phyloP scores from a whole-genome alignment of 2,797 vertebrate genomes.

The Oreochromis mossambicus region DNA sequence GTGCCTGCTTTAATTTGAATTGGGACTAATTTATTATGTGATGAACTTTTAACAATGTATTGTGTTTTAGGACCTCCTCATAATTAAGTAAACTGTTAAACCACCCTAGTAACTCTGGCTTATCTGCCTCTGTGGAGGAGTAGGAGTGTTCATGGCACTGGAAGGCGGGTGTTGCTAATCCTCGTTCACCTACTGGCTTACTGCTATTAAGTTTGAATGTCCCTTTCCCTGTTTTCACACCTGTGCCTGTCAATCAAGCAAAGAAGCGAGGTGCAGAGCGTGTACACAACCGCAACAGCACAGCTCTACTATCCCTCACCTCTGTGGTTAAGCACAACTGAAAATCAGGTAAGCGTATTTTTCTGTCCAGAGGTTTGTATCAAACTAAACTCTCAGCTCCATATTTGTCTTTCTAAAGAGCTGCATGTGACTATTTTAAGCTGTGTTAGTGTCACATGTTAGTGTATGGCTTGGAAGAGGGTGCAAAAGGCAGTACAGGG shows the following conservation, averaged over 20 bases:
- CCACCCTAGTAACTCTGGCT: neutral
- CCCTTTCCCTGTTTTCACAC: slow-evolving; percentile 54
- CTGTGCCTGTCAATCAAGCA: slow-evolving; percentile 75
- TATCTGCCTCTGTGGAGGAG: neutral
- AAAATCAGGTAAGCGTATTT: slow-evolving; percentile 50
- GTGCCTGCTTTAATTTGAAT: neutral
- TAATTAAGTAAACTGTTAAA: neutral
- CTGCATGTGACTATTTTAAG: slow-evolving; percentile 62
- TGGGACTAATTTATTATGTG: neutral
- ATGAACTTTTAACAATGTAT: neutral
- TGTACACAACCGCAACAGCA: slow-evolving; percentile 3
- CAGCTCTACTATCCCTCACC: neutral
- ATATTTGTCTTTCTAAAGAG: neutral
- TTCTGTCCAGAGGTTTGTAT: neutral
- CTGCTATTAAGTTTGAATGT: neutral
- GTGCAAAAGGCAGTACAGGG: neutral
- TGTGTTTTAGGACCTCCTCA: neutral
- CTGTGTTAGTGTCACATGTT: slow-evolving; percentile 4
- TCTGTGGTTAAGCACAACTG: neutral
- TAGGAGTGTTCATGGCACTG: neutral
- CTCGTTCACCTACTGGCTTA: neutral
- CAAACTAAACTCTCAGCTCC: neutral
- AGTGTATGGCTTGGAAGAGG: neutral
- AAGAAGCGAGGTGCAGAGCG: slow-evolving; percentile 12
- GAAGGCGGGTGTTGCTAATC: neutral